Base-by-base conservation (phyloP, 2,797 vertebrate species). In the Ceryle rudis region DNA sequence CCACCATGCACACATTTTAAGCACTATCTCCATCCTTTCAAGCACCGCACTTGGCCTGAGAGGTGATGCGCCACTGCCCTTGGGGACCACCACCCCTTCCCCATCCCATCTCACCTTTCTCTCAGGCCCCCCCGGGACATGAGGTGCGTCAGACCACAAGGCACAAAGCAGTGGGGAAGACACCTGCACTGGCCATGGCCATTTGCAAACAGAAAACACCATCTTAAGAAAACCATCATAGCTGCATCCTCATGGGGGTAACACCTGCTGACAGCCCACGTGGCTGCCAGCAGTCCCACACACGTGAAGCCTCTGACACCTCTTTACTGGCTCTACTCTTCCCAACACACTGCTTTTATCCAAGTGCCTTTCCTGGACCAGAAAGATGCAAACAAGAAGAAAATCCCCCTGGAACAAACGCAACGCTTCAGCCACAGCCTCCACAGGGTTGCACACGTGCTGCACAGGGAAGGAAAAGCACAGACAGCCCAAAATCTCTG, bases 131-230 rank as follows among this genome's bases (percentile, higher is more conserved):
- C 20, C 1, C 0, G 39, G 35, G 28, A 73, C 21, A 41, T 0
- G 2, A 47, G 31, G 52, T 1, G 0, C 23, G 26, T 39, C 4
- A 1, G 18, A 77, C 14, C 7, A 33, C 55, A 58, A 33, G 10
- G 37, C 64, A 82, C 2, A 1, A 29, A 55, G 29, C 2, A 0
- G 9, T 3, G 6, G 29, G 23, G 41, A 39, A 72, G 58, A 39
- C 0, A 0, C 33, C 8, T 47, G 23, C 19, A 10, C 42, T 23
- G 23, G 16, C 26, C 51, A 7, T 0, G 0, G 39, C 51, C 7
- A 2, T 31, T 28, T 39, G 33, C 55, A 83, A 90, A 67, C 33
- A 44, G 35, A 67, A 70, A 72, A 54, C 9, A 13, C 18, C 5
- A 1, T 19, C 52, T 71, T 28, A 61, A 57, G 57, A 49, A 79